Conservation (phyloP, 2,113 vertebrate genomes). For the Psettodes erumei region DNA sequence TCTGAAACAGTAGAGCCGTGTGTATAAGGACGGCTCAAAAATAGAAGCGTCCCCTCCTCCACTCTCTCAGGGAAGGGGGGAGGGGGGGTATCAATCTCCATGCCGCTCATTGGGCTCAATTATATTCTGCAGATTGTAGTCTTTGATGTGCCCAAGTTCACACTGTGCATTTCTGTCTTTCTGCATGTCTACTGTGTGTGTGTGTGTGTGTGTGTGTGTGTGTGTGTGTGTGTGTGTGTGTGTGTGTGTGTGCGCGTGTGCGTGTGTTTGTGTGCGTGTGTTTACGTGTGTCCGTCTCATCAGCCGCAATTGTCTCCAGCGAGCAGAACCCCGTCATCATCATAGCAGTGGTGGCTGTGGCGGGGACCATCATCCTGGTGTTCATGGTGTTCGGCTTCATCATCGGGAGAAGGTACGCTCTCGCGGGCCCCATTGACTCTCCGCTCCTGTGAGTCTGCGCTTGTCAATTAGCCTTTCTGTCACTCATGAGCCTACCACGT, state of each 20-base stretch:
- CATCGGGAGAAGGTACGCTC: slow-evolving; percentile 97
- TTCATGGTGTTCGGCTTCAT: slow-evolving; percentile 99
- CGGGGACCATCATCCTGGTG: slow-evolving; percentile 98
- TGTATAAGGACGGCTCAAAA: slow-evolving; percentile 77
- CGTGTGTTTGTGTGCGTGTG: no score
- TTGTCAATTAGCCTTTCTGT: slow-evolving; percentile 83
- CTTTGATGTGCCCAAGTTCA: slow-evolving; percentile 47
- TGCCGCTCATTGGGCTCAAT: slow-evolving; percentile 56
- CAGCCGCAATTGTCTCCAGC: slow-evolving; percentile 95
- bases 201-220: slow-evolving; percentile 46
- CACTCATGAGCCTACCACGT: slow-evolving; percentile 76
- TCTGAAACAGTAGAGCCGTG: slow-evolving; percentile 81
- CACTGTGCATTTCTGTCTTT: slow-evolving; percentile 45
- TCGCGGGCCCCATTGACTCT: slow-evolving; percentile 85
- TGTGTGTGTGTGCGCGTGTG: no score
- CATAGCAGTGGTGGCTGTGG: slow-evolving; percentile 98
- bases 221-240: no score
- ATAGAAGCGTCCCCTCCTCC: slow-evolving; percentile 75
- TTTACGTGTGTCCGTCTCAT: slow-evolving; percentile 55
- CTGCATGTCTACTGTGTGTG: slow-evolving; percentile 8
- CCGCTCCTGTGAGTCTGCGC: slow-evolving; percentile 86
- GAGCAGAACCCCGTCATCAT: slow-evolving; percentile 99
- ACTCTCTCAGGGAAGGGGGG: slow-evolving; percentile 30
- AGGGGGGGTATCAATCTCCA: slow-evolving; percentile 57
- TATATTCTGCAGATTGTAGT: slow-evolving; percentile 51